These are phyloP conservation scores for Harpagifer antarcticus DNA, from an alignment of 2,797 vertebrate species.

Conservation along the genomic window DNA sequence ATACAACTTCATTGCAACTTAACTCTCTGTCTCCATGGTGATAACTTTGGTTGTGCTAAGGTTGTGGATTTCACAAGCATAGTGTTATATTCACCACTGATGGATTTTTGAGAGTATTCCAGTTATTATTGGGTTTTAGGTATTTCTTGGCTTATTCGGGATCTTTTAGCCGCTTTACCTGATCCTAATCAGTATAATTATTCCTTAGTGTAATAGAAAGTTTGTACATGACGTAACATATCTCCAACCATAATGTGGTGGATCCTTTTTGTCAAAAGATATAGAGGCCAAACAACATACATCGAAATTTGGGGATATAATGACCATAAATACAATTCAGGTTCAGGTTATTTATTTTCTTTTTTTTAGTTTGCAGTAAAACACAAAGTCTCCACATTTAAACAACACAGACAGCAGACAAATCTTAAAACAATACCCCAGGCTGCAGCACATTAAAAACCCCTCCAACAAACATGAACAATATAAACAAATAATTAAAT, in stretches of 20 bases:
- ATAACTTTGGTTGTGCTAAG: neutral
- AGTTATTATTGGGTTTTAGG: neutral
- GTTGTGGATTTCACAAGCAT: neutral
- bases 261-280: neutral
- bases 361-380: too few relatives aligned
- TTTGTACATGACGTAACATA: neutral
- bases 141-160: neutral
- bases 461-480: too few relatives aligned
- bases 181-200: constrained; percentile 30
- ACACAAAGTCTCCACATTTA: too few relatives aligned
- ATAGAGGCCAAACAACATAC: constrained; percentile 11
- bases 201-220: constrained; percentile 23
- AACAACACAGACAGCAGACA: too few relatives aligned
- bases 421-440: too few relatives aligned
- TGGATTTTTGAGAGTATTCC: neutral
- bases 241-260: too few relatives aligned
- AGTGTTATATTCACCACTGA: neutral
- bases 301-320: neutral
- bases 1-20: constrained; percentile 2
- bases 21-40: neutral
- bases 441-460: too few relatives aligned
- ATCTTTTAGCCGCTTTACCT: constrained; percentile 14
- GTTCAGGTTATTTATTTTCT: too few relatives aligned
- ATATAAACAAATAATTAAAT: too few relatives aligned
- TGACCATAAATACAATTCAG: neutral